These are phyloP conservation scores for Thamnophis elegans DNA, from an alignment of 2,797 vertebrate species.

Conservation along the genomic window DNA sequence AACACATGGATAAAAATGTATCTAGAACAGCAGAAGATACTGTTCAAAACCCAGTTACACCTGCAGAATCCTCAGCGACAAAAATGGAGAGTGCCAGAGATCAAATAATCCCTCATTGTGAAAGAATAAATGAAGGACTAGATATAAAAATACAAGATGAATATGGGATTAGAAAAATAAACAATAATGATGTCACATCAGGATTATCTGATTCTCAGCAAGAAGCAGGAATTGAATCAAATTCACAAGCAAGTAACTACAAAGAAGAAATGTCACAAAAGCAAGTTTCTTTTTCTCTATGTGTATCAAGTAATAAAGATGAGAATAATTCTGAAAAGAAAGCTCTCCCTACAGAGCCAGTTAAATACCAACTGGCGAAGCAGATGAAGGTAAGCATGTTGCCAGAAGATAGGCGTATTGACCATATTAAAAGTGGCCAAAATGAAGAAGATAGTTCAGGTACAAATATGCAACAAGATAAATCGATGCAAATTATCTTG, in stretches of 20 bases:
- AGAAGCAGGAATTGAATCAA: neutral
- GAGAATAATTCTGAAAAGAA: neutral
- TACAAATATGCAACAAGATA: neutral
- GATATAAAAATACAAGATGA: neutral
- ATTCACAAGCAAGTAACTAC: neutral
- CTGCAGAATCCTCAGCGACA: neutral
- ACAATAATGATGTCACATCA: neutral
- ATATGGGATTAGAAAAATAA: rapidly evolving
- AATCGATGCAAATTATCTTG: neutral
- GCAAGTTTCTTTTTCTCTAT: neutral
- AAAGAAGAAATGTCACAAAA: neutral
- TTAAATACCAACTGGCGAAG: neutral
- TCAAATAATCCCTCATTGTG: neutral
- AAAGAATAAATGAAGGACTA: neutral
- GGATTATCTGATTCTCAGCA: neutral
- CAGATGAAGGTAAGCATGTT: neutral
- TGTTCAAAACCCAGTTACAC: neutral
- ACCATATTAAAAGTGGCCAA: neutral
- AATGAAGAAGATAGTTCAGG: neutral
- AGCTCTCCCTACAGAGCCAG: rapidly evolving
- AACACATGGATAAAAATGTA: neutral
- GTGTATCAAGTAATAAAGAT: neutral
- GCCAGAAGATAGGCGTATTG: neutral
- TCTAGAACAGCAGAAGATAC: neutral
- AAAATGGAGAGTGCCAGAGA: neutral